Evolutionary conservation across 2,113 vertebrate species (phyloP), one percentile per base, ranked within the genome.

Genomic region (Colossoma macropomum): DNA sequence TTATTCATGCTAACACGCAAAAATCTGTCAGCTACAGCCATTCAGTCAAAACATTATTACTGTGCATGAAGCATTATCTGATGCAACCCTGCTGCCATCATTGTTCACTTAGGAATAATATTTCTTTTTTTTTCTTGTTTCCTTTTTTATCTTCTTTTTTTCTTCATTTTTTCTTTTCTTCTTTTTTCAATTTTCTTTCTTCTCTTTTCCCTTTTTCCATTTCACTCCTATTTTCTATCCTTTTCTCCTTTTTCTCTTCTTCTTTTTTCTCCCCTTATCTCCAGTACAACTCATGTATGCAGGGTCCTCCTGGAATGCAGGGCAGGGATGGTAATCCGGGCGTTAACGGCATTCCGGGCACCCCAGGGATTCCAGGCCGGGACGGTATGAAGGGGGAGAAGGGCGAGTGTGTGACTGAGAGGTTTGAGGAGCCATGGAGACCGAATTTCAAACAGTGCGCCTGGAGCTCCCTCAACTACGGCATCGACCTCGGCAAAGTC

Each of bases 361-460:
- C 96, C 0, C 96, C 96, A 1, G 96, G 96, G 1, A 95, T 97
- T 79, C 96, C 96, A 0, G 96, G 96, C 16, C 93, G 96, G n/a
- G 96, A 97, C 0, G 96, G 96, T 45, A 60, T 91, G 82, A 96
- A 95, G 84, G 96, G 96, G 27, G 96, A 96, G 86, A 96, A 96
- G 85, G 96, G 96, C 2, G 96, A 96, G 81, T 96, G 96, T 80
- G 83, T 96, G 89, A 90, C 91, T 0, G 96, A 96, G 87, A 95
- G 89, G 82, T 87, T 95, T 9, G 95, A 96, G 81, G 96, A 96
- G 75, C 89, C 95, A 25, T 97, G 96, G 96, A 96, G 92, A 0
- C 95, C 96, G 16, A 96, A 97, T 92, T 96, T 94, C 90, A 97
- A 97, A 89, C 96, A 97, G 87, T 97, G 96, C 0, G 95, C 96